phyloP scores from a whole-genome alignment of 2,888 invertebrate species.

The Acleris laterana region DNA sequence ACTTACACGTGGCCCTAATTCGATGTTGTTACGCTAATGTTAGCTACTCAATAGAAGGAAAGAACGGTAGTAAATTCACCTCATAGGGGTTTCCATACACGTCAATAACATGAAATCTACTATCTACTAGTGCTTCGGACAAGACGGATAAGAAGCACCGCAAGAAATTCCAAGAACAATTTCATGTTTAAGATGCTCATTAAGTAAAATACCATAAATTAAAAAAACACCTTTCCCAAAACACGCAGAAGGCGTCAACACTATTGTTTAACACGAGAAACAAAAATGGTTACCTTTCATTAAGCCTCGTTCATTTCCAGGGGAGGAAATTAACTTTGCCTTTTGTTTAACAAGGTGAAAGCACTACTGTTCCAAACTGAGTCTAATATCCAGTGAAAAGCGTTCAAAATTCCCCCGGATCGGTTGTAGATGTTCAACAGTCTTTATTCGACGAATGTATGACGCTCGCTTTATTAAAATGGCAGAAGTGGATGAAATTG shows the following conservation, averaged over 20 bases:
- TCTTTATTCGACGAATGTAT: constrained; percentile 20
- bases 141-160: no score
- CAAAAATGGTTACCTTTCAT: constrained; percentile 37
- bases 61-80: no score
- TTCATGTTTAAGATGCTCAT: no score
- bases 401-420: constrained; percentile 8
- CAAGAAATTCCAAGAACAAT: no score
- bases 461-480: constrained; percentile 29
- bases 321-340: constrained; percentile 36
- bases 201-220: not conserved
- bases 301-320: constrained; percentile 26
- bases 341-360: constrained; percentile 18
- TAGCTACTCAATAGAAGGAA: no score
- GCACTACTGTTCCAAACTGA: constrained; percentile 4
- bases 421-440: constrained; percentile 18
- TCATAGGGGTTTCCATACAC: no score
- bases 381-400: not conserved
- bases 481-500: constrained; percentile 7
- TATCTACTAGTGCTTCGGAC: no score
- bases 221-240: constrained; percentile 1
- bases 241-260: constrained; percentile 13
- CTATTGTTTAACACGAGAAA: constrained; percentile 29
- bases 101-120: no score
- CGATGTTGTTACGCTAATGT: no score
- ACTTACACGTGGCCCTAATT: no score